Percentiles rank a stretch among this genome's conserved stretches.
Conservation (phyloP, 2,113 vertebrate genomes). For the Mugil cephalus region DNA sequence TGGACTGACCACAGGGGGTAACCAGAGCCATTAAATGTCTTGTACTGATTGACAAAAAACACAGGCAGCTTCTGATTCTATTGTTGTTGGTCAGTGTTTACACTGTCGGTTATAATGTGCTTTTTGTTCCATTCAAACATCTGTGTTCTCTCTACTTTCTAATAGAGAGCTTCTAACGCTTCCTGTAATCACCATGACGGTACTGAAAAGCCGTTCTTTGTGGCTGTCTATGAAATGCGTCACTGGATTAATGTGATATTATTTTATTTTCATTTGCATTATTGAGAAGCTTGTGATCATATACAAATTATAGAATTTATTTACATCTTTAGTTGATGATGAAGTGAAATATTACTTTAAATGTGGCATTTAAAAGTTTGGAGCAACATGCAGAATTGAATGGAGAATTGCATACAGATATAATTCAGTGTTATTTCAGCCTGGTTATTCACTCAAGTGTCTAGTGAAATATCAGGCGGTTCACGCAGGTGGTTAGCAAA, state of each 20-base stretch:
- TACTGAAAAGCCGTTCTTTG: conserved; percentile 2
- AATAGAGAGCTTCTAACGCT: background rate
- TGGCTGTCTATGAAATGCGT: conserved; percentile 2
- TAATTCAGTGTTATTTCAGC: background rate
- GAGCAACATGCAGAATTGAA: background rate
- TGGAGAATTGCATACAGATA: too few species aligned
- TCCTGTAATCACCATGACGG: conserved; percentile 3
- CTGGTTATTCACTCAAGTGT: background rate
- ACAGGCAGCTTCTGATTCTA: too few species aligned
- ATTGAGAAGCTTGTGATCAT: too few species aligned
- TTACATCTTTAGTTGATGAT: too few species aligned
- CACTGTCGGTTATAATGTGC: background rate
- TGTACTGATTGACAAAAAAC: too few species aligned
- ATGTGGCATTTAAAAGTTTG: background rate
- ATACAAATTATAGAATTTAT: background rate
- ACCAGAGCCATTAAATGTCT: background rate
- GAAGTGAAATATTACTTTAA: background rate
- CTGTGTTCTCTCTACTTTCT: conserved; percentile 5
- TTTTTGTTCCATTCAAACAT: background rate
- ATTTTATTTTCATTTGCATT: too few species aligned
- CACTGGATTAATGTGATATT: background rate
- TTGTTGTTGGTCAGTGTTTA: background rate
- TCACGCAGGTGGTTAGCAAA: too few species aligned
- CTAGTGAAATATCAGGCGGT: background rate
- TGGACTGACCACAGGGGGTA: background rate